Evolutionary conservation across 2,888 invertebrate genomes (phyloP), one percentile per base, ranked within the genome.

Genomic region (Mycogona germanica): DNA sequence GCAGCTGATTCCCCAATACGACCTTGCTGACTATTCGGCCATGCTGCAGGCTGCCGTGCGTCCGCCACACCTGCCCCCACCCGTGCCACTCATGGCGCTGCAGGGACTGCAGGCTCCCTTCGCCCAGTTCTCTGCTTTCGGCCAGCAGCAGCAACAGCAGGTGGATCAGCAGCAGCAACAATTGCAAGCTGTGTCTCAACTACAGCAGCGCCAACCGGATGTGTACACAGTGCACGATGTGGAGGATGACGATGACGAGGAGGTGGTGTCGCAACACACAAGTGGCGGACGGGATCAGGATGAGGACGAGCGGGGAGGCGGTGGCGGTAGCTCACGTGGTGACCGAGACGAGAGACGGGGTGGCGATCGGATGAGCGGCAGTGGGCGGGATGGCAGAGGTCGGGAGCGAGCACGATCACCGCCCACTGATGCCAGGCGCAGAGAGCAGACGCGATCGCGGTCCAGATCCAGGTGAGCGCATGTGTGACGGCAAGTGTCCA

Each of bases 361-460:
- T 21, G 25, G 25, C 3, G 45, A 12, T 35, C 35, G 35, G 35
- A 19, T 17, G 41, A 41, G 19, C n/a, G 32, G 17, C n/a, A n/a
- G n/a, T n/a, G n/a, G n/a, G n/a, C n/a, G n/a, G n/a, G n/a, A n/a
- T n/a, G n/a, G n/a, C n/a, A n/a, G n/a, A n/a, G n/a, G n/a, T n/a
- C n/a, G n/a, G n/a, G 53, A 53, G 14, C 28, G 46, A 12, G 35
- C 25, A 3, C 30, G 53, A 9, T 47, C 53, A 1, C 53, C 53
- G n/a, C n/a, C n/a, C n/a, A n/a, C n/a, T n/a, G n/a, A n/a, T n/a
- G 41, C 19, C 25, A 53, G 47, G 37, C 35, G 32, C n/a, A 46
- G 37, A 35, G 53, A 53, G 25, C 32, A 38, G 5, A 47, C 53
- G 17, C 32, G 53, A 30, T 53, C 53, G 14, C 32, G 53, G 9